A percentile compares a stretch with the other conserved stretches of the same genome.
These are phyloP conservation scores for Nothocercus julius DNA, from an alignment of 2,113 vertebrate genomes.

Conservation along the genomic window DNA sequence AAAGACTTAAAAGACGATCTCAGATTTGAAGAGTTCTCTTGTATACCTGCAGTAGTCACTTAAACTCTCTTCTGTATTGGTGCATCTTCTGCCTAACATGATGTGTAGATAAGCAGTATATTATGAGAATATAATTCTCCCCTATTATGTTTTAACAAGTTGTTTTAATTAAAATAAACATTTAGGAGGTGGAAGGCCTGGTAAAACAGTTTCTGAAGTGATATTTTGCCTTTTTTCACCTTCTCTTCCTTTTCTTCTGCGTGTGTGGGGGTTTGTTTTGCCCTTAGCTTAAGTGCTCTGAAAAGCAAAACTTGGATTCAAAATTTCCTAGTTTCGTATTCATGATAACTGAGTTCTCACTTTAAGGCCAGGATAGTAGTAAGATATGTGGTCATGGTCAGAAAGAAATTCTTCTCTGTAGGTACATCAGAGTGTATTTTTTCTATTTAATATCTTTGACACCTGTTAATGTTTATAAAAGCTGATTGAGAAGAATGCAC, in stretches of 20 bases:
- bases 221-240: background rate
- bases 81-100: background rate
- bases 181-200: background rate
- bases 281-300: background rate
- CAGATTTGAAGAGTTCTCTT: background rate
- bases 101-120: background rate
- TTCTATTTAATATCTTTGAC: background rate
- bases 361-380: background rate
- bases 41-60: background rate
- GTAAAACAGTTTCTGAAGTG: background rate
- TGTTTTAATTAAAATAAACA: background rate
- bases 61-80: background rate
- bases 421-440: background rate
- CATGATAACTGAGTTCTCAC: background rate
- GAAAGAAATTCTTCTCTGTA: background rate
- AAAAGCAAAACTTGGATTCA: background rate
- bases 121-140: background rate
- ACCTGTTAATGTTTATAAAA: slow-evolving; percentile 3
- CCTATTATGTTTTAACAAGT: background rate
- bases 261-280: no score
- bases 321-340: background rate
- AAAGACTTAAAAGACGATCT: background rate
- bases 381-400: background rate
- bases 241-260: background rate
- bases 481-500: background rate